Base-by-base conservation (phyloP, 1,140 invertebrate genomes). In the Trachelipus rathkii region DNA sequence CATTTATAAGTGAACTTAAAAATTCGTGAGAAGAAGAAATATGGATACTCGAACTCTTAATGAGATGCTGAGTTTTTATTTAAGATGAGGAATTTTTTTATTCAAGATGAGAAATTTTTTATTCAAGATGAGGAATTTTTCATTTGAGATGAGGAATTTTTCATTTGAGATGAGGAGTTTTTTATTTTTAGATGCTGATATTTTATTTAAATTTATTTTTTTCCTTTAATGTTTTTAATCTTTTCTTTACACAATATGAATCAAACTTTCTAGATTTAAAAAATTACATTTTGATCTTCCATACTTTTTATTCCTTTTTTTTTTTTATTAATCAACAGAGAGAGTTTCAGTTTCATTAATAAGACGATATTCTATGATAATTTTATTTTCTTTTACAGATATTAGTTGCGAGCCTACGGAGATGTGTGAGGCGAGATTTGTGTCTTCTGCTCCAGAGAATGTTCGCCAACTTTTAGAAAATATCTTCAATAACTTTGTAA, bases 371-470 rank as follows among this genome's bases (percentile, higher is more conserved):
- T n/a, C n/a, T n/a, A n/a, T n/a, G n/a, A n/a, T n/a, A n/a, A n/a
- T n/a, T n/a, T n/a, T n/a, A n/a, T n/a, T n/a, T n/a, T n/a, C n/a
- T n/a, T n/a, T n/a, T n/a, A n/a, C n/a, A n/a, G n/a, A n/a, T n/a
- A n/a, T n/a, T n/a, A n/a, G n/a, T n/a, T n/a, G n/a, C n/a, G n/a
- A n/a, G n/a, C n/a, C n/a, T n/a, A n/a, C n/a, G n/a, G n/a, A n/a
- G n/a, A n/a, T n/a, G n/a, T n/a, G n/a, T n/a, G 50, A 8, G 50
- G 1, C 19, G 50, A 60, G 50, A 60, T 60, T 60, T 60, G 50
- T 60, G 50, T 60, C 50, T 60, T 60, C 50, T 60, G 50, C 50
- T 60, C 19, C 50, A 60, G 50, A 60, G 50, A 60, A 60, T 60
- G 50, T 60, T 60, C 50, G 50, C 50, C 50, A 60, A 60, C 50